Evolutionary conservation across 2,888 invertebrate species (phyloP), one percentile per base, ranked within the genome.

Genomic region (Tetropium fuscum): DNA sequence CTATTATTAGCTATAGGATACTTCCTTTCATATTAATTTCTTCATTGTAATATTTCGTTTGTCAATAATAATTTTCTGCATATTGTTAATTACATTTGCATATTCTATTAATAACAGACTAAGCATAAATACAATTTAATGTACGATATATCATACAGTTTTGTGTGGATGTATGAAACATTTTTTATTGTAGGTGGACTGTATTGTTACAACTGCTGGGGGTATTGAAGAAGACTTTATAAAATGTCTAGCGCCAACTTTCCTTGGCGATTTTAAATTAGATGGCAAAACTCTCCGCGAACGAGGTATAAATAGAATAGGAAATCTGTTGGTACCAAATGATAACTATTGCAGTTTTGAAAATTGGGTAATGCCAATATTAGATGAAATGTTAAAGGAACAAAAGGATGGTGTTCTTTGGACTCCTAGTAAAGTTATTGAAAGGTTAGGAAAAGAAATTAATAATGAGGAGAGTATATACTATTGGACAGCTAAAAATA

Each of bases 191-290:
- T 74, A 91, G 87, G 88, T 99, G 22, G 99, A 99, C 81, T 97
- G 97, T 77, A 87, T 99, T 64, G 98, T 99, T 0, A 94, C 98
- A 0, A 96, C 97, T 7, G 99, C 98, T 0, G 99, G 99, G 0
- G 99, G 99, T 0, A 86, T 99, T 0, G 99, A 99, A 81, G 99
- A 99, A 83, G 99, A 99, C 83, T 89, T 99, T 40, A 99, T 99
- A 36, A 99, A 99, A 84, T 99, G 99, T 79, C 84, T 99, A 53
- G 95, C 95, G 1, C 94, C 97, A 0, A 98, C 98, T 0, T 97
- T 88, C 73, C 79, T 99, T 47, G 99, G 98, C 0, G 94, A 96
- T 74, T 98, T 98, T 78, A 84, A 89, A 75, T 84, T 97, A 51
- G 87, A 88, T 69, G 98, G 97, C 0, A 88, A 88, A 80, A 83